Evolutionary conservation across 2,113 vertebrate genomes (phyloP).

Genomic region (Dascyllus trimaculatus): DNA sequence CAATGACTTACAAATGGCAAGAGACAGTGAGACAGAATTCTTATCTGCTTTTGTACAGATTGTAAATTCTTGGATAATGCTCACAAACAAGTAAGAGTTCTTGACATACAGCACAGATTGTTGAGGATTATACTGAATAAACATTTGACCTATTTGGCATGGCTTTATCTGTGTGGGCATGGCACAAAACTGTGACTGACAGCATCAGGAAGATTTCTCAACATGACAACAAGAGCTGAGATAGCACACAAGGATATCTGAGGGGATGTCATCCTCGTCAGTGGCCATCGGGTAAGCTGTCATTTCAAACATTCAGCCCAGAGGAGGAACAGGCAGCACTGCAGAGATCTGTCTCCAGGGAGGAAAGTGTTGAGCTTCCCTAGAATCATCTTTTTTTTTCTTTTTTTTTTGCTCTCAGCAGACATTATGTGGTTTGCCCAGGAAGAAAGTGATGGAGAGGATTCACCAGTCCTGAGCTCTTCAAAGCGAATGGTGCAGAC

Average conservation of each 20-base stretch:
- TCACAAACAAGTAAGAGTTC: no score
- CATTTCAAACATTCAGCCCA: conserved; percentile 35
- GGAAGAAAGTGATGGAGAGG: conserved; percentile 45
- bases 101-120: conserved; percentile 4
- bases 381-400: neutral
- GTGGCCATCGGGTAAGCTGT: conserved; percentile 21
- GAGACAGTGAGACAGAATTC: no score
- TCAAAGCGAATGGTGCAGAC: conserved; percentile 48
- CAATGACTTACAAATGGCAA: no score
- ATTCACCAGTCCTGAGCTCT: conserved; percentile 46
- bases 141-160: conserved; percentile 23
- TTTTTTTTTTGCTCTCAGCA: conserved; percentile 32
- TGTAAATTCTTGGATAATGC: no score
- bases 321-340: conserved; percentile 28
- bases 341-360: conserved; percentile 18
- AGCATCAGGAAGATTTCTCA: conserved; percentile 26
- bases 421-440: conserved; percentile 42
- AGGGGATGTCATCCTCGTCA: conserved; percentile 25
- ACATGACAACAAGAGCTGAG: conserved; percentile 17
- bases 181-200: conserved; percentile 26
- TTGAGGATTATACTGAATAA: conserved; percentile 20
- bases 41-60: no score
- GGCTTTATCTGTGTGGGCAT: conserved; percentile 15
- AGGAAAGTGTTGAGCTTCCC: conserved; percentile 2
- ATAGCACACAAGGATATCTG: conserved; percentile 26